Percentiles rank a stretch among this genome's conserved stretches.
Conservation (phyloP, 2,797 vertebrate genomes). For the Poecilia gillii region DNA sequence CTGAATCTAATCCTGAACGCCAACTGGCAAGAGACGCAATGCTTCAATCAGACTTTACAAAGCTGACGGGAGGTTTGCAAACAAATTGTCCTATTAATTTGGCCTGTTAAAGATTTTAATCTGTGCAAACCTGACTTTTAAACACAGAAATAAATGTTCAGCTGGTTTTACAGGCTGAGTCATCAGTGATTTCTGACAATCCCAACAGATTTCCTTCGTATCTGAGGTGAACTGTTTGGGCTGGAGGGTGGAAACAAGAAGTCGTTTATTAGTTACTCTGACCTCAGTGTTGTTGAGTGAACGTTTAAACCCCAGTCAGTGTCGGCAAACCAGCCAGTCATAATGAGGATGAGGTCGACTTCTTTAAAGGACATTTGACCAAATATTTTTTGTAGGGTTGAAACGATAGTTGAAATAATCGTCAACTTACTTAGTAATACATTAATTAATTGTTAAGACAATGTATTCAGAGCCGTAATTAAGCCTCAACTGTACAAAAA, state of each 20-base stretch:
- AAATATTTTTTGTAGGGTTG: too few species aligned
- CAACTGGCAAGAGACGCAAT: neutral
- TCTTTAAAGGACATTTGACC: neutral
- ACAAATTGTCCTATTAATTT: neutral
- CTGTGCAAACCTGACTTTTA: neutral
- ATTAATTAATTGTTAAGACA: too few species aligned
- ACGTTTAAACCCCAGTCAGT: neutral
- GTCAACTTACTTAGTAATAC: too few species aligned
- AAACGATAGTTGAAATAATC: too few species aligned
- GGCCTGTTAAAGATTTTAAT: neutral
- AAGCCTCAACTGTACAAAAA: too few species aligned
- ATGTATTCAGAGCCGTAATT: too few species aligned
- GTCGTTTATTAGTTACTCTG: neutral
- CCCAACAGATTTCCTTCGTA: neutral
- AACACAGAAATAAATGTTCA: neutral
- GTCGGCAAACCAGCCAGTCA: neutral
- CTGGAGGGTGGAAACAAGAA: neutral
- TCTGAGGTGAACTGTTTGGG: neutral
- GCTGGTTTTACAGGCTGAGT: neutral
- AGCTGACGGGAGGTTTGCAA: neutral
- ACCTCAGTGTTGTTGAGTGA: neutral
- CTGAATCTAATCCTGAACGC: neutral
- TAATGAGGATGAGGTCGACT: neutral
- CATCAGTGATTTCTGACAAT: neutral
- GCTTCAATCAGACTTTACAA: neutral